These are phyloP conservation scores for Falco berigora DNA, from an alignment of 2,797 vertebrate genomes.

Conservation along the genomic window DNA sequence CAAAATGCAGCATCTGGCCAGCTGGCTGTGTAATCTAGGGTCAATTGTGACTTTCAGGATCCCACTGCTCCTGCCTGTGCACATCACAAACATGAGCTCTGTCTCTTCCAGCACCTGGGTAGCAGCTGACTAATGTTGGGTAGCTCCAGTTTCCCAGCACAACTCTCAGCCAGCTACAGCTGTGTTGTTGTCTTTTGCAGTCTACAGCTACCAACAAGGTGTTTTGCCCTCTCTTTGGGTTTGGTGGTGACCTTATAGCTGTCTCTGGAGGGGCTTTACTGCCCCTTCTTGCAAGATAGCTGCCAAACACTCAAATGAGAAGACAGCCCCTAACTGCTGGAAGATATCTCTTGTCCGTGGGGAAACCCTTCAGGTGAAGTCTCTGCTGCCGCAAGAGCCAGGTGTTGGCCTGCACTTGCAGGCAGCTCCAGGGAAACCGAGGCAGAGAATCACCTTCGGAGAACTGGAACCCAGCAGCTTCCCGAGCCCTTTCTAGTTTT, in stretches of 20 bases:
- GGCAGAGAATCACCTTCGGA: background rate
- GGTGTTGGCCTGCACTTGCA: background rate
- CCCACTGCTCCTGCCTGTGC: background rate
- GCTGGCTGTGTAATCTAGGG: background rate
- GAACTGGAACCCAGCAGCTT: background rate
- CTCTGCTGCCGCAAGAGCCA: background rate
- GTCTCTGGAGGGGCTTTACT: background rate
- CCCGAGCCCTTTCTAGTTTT: background rate
- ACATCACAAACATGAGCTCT: background rate
- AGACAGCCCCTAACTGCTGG: rapidly evolving
- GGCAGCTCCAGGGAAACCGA: background rate
- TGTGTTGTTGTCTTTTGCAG: background rate
- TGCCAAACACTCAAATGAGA: background rate
- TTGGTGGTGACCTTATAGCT: background rate
- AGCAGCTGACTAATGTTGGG: background rate
- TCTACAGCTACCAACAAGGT: background rate
- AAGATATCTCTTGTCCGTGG: background rate
- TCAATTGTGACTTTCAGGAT: background rate
- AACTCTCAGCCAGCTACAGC: background rate
- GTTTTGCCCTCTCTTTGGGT: background rate
- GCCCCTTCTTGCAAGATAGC: background rate
- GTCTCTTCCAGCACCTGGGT: background rate
- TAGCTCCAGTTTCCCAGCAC: background rate
- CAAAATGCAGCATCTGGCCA: background rate
- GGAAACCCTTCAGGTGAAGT: background rate